Conservation (phyloP, 2,888 invertebrate genomes). For the Nomada goodeniana region DNA sequence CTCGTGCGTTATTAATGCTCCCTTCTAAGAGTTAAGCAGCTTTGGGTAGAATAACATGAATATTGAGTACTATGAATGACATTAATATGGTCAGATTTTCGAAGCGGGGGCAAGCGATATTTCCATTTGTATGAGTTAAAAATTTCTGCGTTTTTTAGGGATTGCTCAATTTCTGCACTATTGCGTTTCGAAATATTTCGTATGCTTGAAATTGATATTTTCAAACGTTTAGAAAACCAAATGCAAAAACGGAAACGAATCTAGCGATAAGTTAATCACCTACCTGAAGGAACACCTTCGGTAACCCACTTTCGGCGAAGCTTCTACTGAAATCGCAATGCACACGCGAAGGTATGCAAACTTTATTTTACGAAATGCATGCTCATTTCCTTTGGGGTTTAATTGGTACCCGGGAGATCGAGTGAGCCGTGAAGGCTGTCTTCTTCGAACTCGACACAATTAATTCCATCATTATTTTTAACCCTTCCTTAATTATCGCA, state of each 20-base stretch:
- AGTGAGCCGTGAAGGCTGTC: not conserved
- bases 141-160: no score
- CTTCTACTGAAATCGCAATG: not conserved
- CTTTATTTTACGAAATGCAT: conserved; percentile 26
- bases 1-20: no score
- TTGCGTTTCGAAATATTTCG: not conserved
- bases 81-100: no score
- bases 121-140: no score
- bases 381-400: conserved; percentile 39
- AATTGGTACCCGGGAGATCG: conserved; percentile 30
- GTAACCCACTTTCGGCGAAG: not conserved
- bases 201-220: not conserved
- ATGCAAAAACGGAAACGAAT: not conserved
- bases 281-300: not conserved
- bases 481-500: conserved; percentile 15
- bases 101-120: no score
- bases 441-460: conserved; percentile 28
- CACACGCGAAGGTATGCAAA: conserved; percentile 18
- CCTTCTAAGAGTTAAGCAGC: not conserved
- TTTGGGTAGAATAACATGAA: not conserved
- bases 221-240: not conserved
- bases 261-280: not conserved
- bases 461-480: not conserved
- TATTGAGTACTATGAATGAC: not conserved
- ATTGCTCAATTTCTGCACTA: no score